A percentile compares a stretch with the other conserved stretches of the same genome.
phyloP scores from a whole-genome alignment of 1,140 invertebrate species.

The Maniola jurtina region DNA sequence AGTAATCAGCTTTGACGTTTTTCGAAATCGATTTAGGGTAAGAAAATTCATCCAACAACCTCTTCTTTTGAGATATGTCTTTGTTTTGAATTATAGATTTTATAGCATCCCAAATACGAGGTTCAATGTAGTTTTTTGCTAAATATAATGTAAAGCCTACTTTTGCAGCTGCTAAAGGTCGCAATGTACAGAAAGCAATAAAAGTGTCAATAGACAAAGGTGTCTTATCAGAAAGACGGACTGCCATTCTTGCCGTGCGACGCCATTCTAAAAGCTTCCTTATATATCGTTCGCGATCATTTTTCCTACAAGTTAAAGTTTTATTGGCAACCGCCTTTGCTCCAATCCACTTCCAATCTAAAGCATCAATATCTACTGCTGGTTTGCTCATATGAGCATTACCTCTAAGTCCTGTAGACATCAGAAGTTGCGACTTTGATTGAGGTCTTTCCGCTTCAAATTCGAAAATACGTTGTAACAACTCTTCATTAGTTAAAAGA shows the following conservation, averaged over 20 bases:
- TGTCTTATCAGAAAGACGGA: slow-evolving; percentile 38
- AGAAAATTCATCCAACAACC: slow-evolving; percentile 22
- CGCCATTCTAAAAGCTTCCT: slow-evolving; percentile 36
- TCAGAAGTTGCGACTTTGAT: slow-evolving; percentile 26
- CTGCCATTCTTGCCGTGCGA: slow-evolving; percentile 31
- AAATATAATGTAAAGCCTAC: slow-evolving; percentile 30
- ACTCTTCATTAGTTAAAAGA: slow-evolving; percentile 17
- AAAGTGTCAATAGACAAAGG: slow-evolving; percentile 30
- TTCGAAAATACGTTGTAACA: slow-evolving; percentile 19
- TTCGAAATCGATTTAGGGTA: slow-evolving; percentile 32
- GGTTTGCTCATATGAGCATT: slow-evolving; percentile 42
- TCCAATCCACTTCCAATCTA: slow-evolving; percentile 41
- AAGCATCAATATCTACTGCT: slow-evolving; percentile 35
- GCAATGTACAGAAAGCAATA: slow-evolving; percentile 24
- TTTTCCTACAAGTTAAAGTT: slow-evolving; percentile 38
- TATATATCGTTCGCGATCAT: slow-evolving; percentile 35
- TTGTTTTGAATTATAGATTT: slow-evolving; percentile 38
- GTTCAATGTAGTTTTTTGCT: slow-evolving; percentile 28
- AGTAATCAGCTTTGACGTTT: slow-evolving; percentile 45
- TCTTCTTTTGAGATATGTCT: slow-evolving; percentile 23
- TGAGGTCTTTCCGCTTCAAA: slow-evolving; percentile 12
- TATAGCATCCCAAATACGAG: slow-evolving; percentile 39
- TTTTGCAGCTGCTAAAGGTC: slow-evolving; percentile 41
- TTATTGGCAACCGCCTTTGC: slow-evolving; percentile 49
- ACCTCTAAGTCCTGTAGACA: slow-evolving; percentile 37